Evolutionary conservation across 2,888 invertebrate species (phyloP), one percentile per base, ranked within the genome.

Genomic region (Philopedon plagiatum): DNA sequence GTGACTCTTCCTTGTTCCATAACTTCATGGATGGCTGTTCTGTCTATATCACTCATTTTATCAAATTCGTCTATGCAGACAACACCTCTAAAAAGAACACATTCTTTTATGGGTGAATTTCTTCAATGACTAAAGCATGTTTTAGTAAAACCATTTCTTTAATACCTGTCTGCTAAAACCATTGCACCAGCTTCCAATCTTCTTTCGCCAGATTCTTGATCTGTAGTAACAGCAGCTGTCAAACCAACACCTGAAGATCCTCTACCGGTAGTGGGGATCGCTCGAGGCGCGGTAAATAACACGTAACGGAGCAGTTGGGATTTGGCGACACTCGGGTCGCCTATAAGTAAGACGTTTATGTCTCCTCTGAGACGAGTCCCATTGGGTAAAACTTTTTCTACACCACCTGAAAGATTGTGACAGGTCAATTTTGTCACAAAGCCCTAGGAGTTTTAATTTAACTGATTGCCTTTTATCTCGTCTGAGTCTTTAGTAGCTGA

Each of bases 1-100:
- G 99, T 98, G 2, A 99, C 95, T 77, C 93, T 89, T 4, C 99
- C 99, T 86, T 99, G 99, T 88, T 99, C 99, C 99, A 99, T 97
- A 4, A 99, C 99, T 88, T 99, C 99, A 86, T 99, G 99, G 77
- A 99, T 99, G 39, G 99, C 98, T 0, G 99, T 99, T 81, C 99
- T 91, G 87, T 99, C 99, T 74, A 98, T 94, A 86, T 99, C 99
- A 0, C 97, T 97, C 99, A 99, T 99, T 88, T 98, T 96, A 87
- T 99, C 99, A 86, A 99, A 99, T 87, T 99, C 99, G 86, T 99
- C 97, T 78, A 92, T 92, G 84, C 99, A 99, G 54, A 99, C 99
- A 56, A 99, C 95, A 26, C 99, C 98, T 54, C 75, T 68, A 41
- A 7, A 69, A 19, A 32, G 32, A 23, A n/a, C n/a, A n/a, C n/a